Conservation (phyloP, 1,140 invertebrate genomes). For the Leptinotarsa texana region DNA sequence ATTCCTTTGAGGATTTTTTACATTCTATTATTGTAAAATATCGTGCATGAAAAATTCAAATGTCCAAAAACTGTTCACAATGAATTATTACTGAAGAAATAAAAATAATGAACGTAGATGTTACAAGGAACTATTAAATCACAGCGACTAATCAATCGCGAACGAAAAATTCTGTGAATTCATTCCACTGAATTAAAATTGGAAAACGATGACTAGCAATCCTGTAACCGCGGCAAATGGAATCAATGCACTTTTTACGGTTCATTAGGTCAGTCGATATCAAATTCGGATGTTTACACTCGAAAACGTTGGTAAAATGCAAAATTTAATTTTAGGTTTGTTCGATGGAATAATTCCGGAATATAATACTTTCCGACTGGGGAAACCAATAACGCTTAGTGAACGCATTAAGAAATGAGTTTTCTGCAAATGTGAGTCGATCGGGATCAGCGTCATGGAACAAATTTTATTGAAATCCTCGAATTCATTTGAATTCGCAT, state of each 20-base stretch:
- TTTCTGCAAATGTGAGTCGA: constrained; percentile 18
- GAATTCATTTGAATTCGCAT: constrained; percentile 7
- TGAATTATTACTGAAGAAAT: no score
- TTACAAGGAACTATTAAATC: no score
- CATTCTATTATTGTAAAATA: no score
- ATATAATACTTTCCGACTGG: constrained; percentile 4
- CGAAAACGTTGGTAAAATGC: constrained; percentile 12
- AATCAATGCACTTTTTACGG: constrained; percentile 23
- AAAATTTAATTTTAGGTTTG: constrained; percentile 21
- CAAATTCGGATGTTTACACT: constrained; percentile 22
- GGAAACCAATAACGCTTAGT: constrained; percentile 14
- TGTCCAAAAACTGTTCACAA: no score
- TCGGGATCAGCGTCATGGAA: constrained; percentile 20
- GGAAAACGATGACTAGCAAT: constrained; percentile 22
- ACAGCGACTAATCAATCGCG: background rate
- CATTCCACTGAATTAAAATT: constrained; percentile 13
- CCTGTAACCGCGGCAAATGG: constrained; percentile 1
- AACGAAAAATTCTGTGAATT: background rate
- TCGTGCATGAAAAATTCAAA: no score
- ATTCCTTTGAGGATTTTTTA: no score
- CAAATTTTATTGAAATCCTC: constrained; percentile 16
- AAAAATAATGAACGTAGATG: no score
- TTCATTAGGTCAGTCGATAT: constrained; percentile 19
- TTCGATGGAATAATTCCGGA: background rate
- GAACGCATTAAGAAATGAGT: constrained; percentile 18